Evolutionary conservation across 2,113 vertebrate genomes (phyloP), one percentile per base, ranked within the genome.

Genomic region (Procapra przewalskii): DNA sequence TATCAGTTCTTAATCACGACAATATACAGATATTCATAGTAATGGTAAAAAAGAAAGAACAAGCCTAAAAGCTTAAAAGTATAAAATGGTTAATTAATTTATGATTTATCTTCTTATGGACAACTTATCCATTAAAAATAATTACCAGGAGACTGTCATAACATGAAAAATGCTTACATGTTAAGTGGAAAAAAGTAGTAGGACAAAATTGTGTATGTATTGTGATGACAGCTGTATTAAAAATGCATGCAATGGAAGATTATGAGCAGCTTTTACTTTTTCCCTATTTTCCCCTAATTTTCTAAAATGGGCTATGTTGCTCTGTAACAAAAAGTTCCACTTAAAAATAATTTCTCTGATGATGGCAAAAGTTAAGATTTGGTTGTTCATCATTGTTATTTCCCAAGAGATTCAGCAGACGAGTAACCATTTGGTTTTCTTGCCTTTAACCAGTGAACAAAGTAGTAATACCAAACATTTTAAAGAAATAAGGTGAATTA

Each of bases 101-200:
- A 54, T 75, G 33, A 75, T 90, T 54, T 36, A 90, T 92, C 57
- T 64, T 57, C 43, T 88, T 81, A 80, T 33, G 21, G 80, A 91
- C 84, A 96, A 93, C 67, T 88, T 95, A 97, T 43, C 36, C 27
- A 94, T 57, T 86, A 89, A 87, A 86, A 87, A 62, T 62, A 87
- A 87, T 62, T 59, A 48, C 67, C 85, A 94, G 14, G 91, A 85
- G 43, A 89, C 57, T 83, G 75, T 71, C 52, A 62, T 64, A 96
- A 67, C 33, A 84, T 91, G 64, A 95, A 95, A 96, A 95, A 96
- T 50, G 2, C 79, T 80, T 85, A 48, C 40, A 88, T 43, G 50
- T 64, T 80, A 88, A 93, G 14, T 86, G 16, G 59, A 89, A 95
- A 93, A 55, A 64, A 14, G 25, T 7, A 87, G 25, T 48, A 64